Conservation (phyloP, 2,113 vertebrate species). For the Aptenodytes patagonicus region DNA sequence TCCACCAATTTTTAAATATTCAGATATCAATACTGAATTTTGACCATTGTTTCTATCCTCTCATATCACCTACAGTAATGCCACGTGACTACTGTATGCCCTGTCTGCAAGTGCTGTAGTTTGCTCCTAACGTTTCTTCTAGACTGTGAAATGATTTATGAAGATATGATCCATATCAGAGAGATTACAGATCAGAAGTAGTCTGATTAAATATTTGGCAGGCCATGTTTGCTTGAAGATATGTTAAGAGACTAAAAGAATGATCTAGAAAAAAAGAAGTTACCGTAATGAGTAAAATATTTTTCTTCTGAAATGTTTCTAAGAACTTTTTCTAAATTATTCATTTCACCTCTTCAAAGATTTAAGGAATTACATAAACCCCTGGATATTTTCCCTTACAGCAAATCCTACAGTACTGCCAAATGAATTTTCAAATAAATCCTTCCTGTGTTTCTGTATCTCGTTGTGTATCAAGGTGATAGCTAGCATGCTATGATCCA, state of each 20-base stretch:
- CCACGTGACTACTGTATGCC: not conserved
- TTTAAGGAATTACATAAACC: not conserved
- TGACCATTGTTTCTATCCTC: not conserved
- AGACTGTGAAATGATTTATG: constrained; percentile 5
- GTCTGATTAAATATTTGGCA: constrained; percentile 18
- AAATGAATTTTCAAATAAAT: not conserved
- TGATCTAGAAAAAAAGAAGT: not conserved
- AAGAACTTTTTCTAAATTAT: not conserved
- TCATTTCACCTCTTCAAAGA: not conserved
- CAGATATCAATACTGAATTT: not conserved
- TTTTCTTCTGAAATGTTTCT: constrained; percentile 1
- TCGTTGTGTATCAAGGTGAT: not conserved
- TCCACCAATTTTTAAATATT: not conserved
- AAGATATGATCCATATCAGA: not conserved
- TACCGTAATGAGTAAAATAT: not conserved
- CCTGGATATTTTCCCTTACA: not conserved
- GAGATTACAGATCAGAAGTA: not conserved
- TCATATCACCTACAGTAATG: not conserved
- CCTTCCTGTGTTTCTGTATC: not conserved
- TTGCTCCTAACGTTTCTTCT: not conserved
- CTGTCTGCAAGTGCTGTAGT: not conserved
- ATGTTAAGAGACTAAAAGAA: not conserved
- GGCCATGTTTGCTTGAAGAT: not conserved
- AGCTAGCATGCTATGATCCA: not conserved
- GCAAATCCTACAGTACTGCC: not conserved